These are phyloP conservation scores for Falco novaeseelandiae DNA, from an alignment of 2,797 vertebrate genomes.

Conservation along the genomic window DNA sequence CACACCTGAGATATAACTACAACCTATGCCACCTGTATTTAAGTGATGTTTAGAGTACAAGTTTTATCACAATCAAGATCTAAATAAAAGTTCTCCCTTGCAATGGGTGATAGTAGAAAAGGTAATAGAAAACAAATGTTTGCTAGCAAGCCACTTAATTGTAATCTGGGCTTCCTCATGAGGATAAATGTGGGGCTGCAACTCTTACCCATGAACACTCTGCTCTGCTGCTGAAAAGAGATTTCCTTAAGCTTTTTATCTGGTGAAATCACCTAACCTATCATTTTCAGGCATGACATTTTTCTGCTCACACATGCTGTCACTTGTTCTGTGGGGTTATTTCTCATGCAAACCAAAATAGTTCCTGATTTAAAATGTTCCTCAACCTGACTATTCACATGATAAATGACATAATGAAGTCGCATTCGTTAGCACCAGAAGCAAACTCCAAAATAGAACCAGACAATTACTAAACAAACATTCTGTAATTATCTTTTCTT, in stretches of 20 bases:
- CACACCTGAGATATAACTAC: not conserved
- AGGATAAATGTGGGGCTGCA: not conserved
- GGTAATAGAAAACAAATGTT: not conserved
- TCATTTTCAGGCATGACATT: conserved; percentile 29
- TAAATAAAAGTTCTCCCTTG: not conserved
- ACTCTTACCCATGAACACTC: not conserved
- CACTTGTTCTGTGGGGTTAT: conserved; percentile 38
- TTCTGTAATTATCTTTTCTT: conserved; percentile 61
- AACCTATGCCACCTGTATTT: not conserved
- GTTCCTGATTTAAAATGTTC: conserved; percentile 46
- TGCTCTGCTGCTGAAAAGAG: not conserved
- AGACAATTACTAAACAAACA: conserved; percentile 62
- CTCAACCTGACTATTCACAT: conserved; percentile 51
- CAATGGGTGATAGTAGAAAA: not conserved
- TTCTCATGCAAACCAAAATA: conserved; percentile 57
- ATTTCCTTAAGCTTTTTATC: conserved; percentile 21
- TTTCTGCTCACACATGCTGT: conserved; percentile 54
- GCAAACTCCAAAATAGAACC: conserved; percentile 54
- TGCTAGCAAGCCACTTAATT: conserved; percentile 22
- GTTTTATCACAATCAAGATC: conserved; percentile 11
- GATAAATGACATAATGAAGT: conserved; percentile 62
- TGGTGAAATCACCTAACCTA: not conserved
- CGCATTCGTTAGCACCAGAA: conserved; percentile 32
- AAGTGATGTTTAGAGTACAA: not conserved
- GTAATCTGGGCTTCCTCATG: not conserved